Evolutionary conservation across 2,797 vertebrate species (phyloP).

Genomic region (Diplodus puntazzo): DNA sequence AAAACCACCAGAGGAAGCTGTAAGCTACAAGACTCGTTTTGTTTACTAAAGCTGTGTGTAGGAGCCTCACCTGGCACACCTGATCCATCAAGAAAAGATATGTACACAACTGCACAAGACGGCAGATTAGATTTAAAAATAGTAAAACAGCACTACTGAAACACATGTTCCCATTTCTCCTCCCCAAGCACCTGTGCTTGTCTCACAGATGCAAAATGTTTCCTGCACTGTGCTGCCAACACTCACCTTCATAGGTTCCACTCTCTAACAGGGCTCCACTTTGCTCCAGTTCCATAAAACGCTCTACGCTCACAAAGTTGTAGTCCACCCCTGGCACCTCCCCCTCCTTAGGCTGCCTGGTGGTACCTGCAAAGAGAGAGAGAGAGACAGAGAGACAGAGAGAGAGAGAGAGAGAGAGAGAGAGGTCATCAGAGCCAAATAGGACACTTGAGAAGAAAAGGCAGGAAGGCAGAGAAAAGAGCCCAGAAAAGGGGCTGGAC

Average conservation of each 20-base stretch:
- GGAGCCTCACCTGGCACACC: slow-evolving; percentile 46
- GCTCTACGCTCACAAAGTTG: slow-evolving; percentile 98
- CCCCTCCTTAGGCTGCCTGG: slow-evolving; percentile 98
- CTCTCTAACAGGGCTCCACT: slow-evolving; percentile 98
- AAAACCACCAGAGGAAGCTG: slow-evolving; percentile 44
- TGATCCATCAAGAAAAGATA: slow-evolving; percentile 49
- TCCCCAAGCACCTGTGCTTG: slow-evolving; percentile 43
- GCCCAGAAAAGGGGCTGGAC: slow-evolving; percentile 43
- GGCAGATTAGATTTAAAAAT: slow-evolving; percentile 42
- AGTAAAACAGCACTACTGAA: slow-evolving; percentile 37
- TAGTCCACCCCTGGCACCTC: slow-evolving; percentile 99
- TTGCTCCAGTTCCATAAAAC: slow-evolving; percentile 99
- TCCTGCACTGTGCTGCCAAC: slow-evolving; percentile 27
- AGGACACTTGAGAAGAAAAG: slow-evolving; percentile 77
- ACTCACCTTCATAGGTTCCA: slow-evolving; percentile 99
- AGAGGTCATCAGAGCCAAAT: slow-evolving; percentile 75
- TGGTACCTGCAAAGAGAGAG: slow-evolving; percentile 89
- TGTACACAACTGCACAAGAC: slow-evolving; percentile 1
- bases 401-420: background rate
- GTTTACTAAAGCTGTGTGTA: slow-evolving; percentile 51
- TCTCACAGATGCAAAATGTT: slow-evolving; percentile 42
- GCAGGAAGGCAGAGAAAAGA: slow-evolving; percentile 73
- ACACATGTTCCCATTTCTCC: slow-evolving; percentile 37
- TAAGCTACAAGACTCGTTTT: slow-evolving; percentile 32
- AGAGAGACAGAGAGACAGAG: background rate